A percentile compares a stretch with the other conserved stretches of the same genome.
These are phyloP conservation scores for Manis pentadactyla DNA, from an alignment of 2,797 vertebrate species.

Conservation along the genomic window DNA sequence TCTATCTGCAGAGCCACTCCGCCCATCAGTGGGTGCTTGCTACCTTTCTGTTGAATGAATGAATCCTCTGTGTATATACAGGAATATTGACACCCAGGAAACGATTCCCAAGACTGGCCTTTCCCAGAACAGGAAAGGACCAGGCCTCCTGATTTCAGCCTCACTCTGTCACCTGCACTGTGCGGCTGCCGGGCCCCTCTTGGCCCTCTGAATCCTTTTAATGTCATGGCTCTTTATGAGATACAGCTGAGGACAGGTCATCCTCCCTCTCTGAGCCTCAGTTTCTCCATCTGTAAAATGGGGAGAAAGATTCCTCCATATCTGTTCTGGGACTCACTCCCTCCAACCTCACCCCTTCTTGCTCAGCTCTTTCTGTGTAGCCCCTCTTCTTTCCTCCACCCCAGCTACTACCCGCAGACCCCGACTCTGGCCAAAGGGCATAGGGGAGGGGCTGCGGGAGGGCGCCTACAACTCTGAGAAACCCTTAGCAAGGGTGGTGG, in stretches of 20 bases:
- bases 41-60: neutral
- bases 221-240: neutral
- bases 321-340: neutral
- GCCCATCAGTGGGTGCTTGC: neutral
- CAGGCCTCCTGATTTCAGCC: neutral
- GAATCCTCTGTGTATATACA: neutral
- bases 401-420: neutral
- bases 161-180: neutral
- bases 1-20: neutral
- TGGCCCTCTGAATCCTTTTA: neutral
- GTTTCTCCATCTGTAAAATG: neutral
- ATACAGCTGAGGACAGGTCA: neutral
- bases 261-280: neutral
- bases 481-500: neutral
- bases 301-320: neutral
- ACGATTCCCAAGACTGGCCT: neutral
- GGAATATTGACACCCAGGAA: neutral
- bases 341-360: neutral
- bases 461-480: neutral
- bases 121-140: neutral
- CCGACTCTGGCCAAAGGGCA: neutral
- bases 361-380: neutral
- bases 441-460: fast-evolving
- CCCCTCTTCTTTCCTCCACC: too few species aligned
- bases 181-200: neutral